Evolutionary conservation across 1,140 invertebrate genomes (phyloP).

Genomic region (Penaeus japonicus): DNA sequence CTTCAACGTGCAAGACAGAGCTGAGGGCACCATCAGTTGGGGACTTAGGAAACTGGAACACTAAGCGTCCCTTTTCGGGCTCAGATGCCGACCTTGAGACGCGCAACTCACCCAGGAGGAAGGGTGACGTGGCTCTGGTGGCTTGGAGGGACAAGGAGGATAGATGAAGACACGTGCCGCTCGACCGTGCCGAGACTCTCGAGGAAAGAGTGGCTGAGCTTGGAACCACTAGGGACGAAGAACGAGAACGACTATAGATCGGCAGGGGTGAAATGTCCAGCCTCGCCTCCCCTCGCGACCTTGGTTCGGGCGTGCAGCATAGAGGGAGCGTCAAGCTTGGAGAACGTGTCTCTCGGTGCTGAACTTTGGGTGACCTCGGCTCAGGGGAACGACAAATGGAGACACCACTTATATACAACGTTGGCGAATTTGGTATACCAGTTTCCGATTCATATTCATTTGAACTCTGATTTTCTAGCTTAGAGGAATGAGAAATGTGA

Average conservation of each 20-base stretch:
- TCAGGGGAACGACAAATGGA: slow-evolving; percentile 70
- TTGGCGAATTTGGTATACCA: slow-evolving; percentile 71
- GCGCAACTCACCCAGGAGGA: slow-evolving; percentile 55
- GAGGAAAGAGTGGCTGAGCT: slow-evolving; percentile 41
- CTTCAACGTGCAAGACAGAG: slow-evolving; percentile 71
- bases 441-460: slow-evolving; percentile 71
- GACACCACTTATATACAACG: slow-evolving; percentile 71
- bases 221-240: slow-evolving; percentile 55
- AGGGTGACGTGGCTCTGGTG: slow-evolving; percentile 62
- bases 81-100: slow-evolving; percentile 68
- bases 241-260: slow-evolving; percentile 56
- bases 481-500: slow-evolving; percentile 55
- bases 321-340: slow-evolving; percentile 60
- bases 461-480: slow-evolving; percentile 67
- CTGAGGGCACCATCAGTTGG: slow-evolving; percentile 70
- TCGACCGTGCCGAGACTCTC: slow-evolving; percentile 39
- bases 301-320: slow-evolving; percentile 60
- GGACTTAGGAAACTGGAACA: slow-evolving; percentile 70
- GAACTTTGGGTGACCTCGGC: slow-evolving; percentile 65
- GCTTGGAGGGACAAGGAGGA: slow-evolving; percentile 60
- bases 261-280: slow-evolving; percentile 58
- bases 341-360: slow-evolving; percentile 51
- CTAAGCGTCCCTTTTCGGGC: slow-evolving; percentile 67
- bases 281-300: slow-evolving; percentile 10
- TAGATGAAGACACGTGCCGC: slow-evolving; percentile 48